phyloP scores from a whole-genome alignment of 2,113 vertebrate genomes.

The Rhynchopsitta pachyrhyncha region DNA sequence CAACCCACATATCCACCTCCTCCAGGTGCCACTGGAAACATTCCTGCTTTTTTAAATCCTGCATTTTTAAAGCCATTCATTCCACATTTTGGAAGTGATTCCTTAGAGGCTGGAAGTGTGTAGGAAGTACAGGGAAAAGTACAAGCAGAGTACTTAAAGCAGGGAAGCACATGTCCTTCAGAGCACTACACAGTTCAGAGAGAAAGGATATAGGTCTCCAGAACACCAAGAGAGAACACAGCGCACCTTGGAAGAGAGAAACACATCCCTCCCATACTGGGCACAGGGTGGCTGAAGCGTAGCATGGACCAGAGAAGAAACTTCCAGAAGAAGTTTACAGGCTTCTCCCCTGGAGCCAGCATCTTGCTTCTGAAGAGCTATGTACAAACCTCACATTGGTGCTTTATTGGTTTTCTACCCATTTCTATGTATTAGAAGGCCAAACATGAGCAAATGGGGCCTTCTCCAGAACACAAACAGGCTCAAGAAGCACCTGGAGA shows the following conservation, averaged over 20 bases:
- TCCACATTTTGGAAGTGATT: accelerated
- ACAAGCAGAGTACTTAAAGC: neutral
- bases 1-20: neutral
- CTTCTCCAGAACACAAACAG: neutral
- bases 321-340: neutral
- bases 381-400: neutral
- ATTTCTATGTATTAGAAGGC: too few relatives aligned
- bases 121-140: neutral
- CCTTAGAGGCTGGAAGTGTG: accelerated
- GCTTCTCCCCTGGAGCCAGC: neutral
- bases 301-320: neutral
- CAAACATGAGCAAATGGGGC: neutral
- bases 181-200: neutral
- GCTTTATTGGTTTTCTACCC: neutral
- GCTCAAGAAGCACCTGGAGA: neutral
- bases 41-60: neutral
- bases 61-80: neutral
- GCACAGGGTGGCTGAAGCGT: neutral
- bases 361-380: too few relatives aligned
- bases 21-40: neutral
- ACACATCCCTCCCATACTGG: neutral
- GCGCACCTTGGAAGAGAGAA: neutral
- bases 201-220: constrained; percentile 11
- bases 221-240: neutral
- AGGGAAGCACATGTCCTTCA: neutral